Conservation (phyloP, 2,888 invertebrate genomes). For the Mythimna impura region DNA sequence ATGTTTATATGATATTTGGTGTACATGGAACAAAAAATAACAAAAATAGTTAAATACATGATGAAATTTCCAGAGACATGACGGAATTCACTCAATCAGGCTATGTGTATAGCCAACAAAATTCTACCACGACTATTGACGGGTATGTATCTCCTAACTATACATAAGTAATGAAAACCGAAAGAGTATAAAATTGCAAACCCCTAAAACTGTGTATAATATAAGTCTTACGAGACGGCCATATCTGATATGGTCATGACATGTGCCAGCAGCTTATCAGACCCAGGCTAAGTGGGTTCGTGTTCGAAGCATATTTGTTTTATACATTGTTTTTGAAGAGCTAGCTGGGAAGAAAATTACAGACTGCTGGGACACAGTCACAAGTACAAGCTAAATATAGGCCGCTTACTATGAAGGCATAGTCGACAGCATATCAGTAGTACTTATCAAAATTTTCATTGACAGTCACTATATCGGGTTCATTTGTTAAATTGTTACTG, state of each 20-base stretch:
- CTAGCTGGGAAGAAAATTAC: not conserved
- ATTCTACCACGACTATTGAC: slow-evolving; percentile 44
- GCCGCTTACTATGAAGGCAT: not conserved
- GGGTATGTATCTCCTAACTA: slow-evolving; percentile 39
- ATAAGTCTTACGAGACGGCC: too few relatives aligned
- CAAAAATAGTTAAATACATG: not conserved
- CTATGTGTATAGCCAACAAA: slow-evolving; percentile 34
- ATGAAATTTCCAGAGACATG: slow-evolving; percentile 22
- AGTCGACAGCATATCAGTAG: too few relatives aligned
- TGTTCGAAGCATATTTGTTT: not conserved
- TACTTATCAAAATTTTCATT: too few relatives aligned
- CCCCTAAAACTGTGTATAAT: too few relatives aligned
- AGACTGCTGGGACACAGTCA: not conserved
- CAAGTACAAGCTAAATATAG: not conserved
- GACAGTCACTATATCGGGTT: too few relatives aligned
- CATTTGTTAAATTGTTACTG: too few relatives aligned
- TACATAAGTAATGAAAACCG: too few relatives aligned
- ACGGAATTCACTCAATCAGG: slow-evolving; percentile 17
- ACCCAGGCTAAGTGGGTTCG: not conserved
- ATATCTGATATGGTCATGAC: too few relatives aligned
- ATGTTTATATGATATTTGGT: slow-evolving; percentile 7
- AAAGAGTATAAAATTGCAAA: not conserved
- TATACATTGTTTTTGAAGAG: too few relatives aligned
- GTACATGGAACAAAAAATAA: not conserved
- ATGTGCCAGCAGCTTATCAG: not conserved